Conservation (phyloP, 2,888 invertebrate genomes). For the Orchesellides sinensis region DNA sequence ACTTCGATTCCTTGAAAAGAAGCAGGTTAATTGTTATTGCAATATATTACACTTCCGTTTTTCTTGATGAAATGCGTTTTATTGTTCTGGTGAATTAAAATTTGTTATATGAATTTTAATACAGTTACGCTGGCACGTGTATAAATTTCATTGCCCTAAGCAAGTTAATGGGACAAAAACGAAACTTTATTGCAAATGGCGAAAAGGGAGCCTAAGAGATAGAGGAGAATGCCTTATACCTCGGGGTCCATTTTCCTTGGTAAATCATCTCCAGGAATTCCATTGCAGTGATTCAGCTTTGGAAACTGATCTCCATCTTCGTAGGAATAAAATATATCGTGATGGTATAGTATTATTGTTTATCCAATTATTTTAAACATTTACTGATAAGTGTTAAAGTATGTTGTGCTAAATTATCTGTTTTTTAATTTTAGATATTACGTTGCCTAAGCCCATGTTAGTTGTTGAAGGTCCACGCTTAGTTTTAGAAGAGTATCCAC, state of each 20-base stretch:
- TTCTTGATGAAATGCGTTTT: not conserved
- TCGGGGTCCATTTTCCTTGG: not conserved
- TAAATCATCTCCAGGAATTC: not conserved
- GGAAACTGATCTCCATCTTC: not conserved
- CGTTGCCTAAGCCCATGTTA: too few species aligned
- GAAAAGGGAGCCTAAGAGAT: not conserved
- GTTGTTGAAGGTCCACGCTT: too few species aligned
- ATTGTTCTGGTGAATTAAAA: not conserved
- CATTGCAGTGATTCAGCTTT: not conserved
- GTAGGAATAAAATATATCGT: not conserved
- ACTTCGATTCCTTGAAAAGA: not conserved
- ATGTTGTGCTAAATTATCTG: too few species aligned
- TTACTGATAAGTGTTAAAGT: too few species aligned
- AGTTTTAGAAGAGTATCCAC: too few species aligned
- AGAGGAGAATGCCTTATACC: not conserved
- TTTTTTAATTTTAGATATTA: too few species aligned
- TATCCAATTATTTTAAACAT: too few species aligned
- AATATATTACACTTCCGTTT: too few species aligned
- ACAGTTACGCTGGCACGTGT: conserved; percentile 2
- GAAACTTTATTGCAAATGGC: not conserved
- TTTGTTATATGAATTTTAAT: not conserved
- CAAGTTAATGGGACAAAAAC: not conserved
- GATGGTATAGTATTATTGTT: too few species aligned
- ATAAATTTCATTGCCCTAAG: not conserved
- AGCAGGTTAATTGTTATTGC: not conserved